Evolutionary conservation across 2,797 vertebrate species (phyloP).

Genomic region (Pseudomugil tenellus): DNA sequence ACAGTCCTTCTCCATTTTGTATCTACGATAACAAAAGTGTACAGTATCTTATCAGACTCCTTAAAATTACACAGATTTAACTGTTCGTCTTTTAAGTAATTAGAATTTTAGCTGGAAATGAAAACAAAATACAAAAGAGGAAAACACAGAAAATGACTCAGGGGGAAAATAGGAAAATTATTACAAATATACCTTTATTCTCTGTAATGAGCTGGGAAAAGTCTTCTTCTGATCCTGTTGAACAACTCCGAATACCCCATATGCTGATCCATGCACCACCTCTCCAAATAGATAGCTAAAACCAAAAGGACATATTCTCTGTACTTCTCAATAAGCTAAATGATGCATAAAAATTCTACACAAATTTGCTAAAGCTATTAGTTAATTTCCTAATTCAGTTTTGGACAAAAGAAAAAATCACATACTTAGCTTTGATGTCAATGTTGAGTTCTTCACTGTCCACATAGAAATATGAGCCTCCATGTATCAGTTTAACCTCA

Average conservation of each 20-base stretch:
- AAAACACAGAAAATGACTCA: not conserved
- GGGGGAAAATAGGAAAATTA: not conserved
- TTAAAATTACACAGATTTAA: too few relatives aligned
- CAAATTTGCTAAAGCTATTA: not conserved
- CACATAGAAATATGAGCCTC: slow-evolving; percentile 65
- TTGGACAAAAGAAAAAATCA: not conserved
- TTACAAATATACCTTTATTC: slow-evolving; percentile 66
- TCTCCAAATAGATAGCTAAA: slow-evolving; percentile 75
- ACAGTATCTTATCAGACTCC: too few relatives aligned
- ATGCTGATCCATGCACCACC: slow-evolving; percentile 67
- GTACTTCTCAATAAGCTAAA: not conserved
- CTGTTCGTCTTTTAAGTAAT: too few relatives aligned
- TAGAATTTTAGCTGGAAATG: not conserved
- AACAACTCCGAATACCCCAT: slow-evolving; percentile 72
- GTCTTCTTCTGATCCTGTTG: slow-evolving; percentile 42
- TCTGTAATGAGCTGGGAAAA: slow-evolving; percentile 64
- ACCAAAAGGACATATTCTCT: not conserved
- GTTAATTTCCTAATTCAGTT: not conserved
- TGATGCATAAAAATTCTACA: not conserved
- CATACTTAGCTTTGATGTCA: slow-evolving; percentile 75
- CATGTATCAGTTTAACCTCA: slow-evolving; percentile 67
- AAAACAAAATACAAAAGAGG: not conserved
- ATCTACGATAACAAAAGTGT: slow-evolving; percentile 68
- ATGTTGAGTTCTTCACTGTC: slow-evolving; percentile 55
- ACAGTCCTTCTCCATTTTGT: slow-evolving; percentile 53